A percentile compares a stretch with the other conserved stretches of the same genome.
Evolutionary conservation across 2,113 vertebrate species (phyloP).

Genomic region (Vidua macroura): DNA sequence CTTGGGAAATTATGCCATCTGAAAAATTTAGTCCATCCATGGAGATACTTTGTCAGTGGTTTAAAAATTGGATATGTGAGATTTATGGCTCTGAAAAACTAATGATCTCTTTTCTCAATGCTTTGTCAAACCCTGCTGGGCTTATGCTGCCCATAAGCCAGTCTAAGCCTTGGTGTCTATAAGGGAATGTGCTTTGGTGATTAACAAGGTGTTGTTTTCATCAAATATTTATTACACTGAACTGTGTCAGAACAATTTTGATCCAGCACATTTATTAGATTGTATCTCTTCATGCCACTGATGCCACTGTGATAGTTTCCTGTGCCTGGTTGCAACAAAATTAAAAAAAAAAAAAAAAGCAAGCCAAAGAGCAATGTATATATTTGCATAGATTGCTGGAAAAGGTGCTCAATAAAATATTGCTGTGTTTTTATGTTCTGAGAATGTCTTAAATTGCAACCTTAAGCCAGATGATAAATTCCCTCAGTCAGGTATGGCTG

Average conservation of each 20-base stretch:
- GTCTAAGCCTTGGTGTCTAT: background rate
- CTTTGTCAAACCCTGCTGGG: constrained; percentile 55
- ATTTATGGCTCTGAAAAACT: constrained; percentile 45
- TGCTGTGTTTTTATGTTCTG: background rate
- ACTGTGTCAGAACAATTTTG: background rate
- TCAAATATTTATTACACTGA: background rate
- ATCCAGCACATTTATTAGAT: background rate
- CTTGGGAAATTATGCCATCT: constrained; percentile 37
- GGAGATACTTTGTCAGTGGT: constrained; percentile 66
- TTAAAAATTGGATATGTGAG: constrained; percentile 51
- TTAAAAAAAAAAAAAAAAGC: rapidly evolving
- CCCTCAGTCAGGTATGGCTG: background rate
- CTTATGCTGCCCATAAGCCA: background rate
- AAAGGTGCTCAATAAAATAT: constrained; percentile 19
- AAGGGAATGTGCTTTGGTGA: background rate
- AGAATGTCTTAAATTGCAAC: background rate
- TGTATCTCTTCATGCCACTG: background rate
- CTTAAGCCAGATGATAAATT: constrained; percentile 24
- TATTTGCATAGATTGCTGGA: constrained; percentile 31
- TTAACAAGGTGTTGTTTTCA: constrained; percentile 6
- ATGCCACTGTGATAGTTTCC: background rate
- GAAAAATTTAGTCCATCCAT: constrained; percentile 51
- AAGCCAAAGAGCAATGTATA: background rate
- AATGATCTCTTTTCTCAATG: constrained; percentile 38
- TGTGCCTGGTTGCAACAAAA: background rate